Conservation (phyloP, 2,888 invertebrate genomes). For the Bruchidius siliquastri region DNA sequence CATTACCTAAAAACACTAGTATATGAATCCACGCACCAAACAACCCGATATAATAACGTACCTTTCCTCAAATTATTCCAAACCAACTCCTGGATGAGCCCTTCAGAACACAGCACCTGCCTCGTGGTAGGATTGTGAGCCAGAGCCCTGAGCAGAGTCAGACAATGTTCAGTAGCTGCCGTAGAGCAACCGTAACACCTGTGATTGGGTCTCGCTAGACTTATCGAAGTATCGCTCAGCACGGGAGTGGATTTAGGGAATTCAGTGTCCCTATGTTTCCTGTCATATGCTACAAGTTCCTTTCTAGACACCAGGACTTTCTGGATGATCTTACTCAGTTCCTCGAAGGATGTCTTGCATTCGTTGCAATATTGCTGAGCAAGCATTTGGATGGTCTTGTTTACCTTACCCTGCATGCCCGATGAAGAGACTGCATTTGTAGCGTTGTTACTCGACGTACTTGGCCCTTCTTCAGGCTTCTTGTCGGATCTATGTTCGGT, state of each 20-base stretch:
- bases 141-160: constrained; percentile 83
- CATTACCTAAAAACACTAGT: constrained; percentile 51
- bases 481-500: constrained; percentile 80
- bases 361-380: constrained; percentile 95
- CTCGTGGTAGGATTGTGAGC: constrained; percentile 76
- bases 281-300: constrained; percentile 87
- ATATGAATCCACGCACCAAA: too few species aligned
- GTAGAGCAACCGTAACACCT: constrained; percentile 85
- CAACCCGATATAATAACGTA: background rate
- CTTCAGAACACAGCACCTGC: constrained; percentile 68
- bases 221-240: constrained; percentile 30
- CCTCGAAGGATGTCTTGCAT: constrained; percentile 91
- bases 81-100: constrained; percentile 74
- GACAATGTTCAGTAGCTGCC: constrained; percentile 89
- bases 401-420: constrained; percentile 55
- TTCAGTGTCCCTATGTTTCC: constrained; percentile 65
- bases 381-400: constrained; percentile 87
- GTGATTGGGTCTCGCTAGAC: constrained; percentile 44
- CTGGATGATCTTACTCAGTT: constrained; percentile 84
- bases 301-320: constrained; percentile 86
- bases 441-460: constrained; percentile 23
- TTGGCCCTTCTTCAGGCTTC: constrained; percentile 49
- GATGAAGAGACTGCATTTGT: constrained; percentile 21
- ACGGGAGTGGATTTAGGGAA: constrained; percentile 43
- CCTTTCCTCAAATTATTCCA: constrained; percentile 83